Evolutionary conservation across 2,797 vertebrate genomes (phyloP).

Genomic region (Acanthurus lineatus): DNA sequence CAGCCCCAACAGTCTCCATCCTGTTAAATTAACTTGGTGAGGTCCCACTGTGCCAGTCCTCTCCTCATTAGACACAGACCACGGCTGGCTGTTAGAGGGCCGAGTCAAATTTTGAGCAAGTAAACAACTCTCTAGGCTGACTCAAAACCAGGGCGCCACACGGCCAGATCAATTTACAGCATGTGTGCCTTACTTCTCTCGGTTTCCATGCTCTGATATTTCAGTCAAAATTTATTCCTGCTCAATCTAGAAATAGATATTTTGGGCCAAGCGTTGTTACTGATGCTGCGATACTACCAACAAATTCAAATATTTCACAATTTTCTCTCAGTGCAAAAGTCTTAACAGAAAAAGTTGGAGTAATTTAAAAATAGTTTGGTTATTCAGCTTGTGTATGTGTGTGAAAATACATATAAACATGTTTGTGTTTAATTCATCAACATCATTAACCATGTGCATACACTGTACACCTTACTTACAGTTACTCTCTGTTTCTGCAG

Average conservation of each 20-base stretch:
- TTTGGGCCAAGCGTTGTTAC: background rate
- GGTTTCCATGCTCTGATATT: background rate
- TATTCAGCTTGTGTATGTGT: background rate
- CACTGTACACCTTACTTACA: background rate
- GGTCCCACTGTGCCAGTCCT: slow-evolving; percentile 61
- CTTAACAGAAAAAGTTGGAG: background rate
- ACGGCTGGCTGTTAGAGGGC: slow-evolving; percentile 55
- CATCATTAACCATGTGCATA: slow-evolving; percentile 15
- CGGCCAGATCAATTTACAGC: slow-evolving; percentile 42
- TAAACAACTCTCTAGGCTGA: slow-evolving; percentile 66
- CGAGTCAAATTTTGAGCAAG: slow-evolving; percentile 63
- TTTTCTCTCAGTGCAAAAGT: background rate
- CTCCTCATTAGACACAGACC: slow-evolving; percentile 73
- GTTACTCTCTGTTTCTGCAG: slow-evolving; percentile 12
- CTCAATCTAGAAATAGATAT: background rate
- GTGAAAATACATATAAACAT: background rate
- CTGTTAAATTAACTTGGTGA: slow-evolving; percentile 67
- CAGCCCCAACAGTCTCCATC: slow-evolving; percentile 57
- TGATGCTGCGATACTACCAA: background rate
- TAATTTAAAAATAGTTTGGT: background rate
- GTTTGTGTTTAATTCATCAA: slow-evolving; percentile 27
- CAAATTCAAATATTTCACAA: background rate
- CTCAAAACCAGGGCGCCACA: slow-evolving; percentile 35
- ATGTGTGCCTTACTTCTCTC: slow-evolving; percentile 19
- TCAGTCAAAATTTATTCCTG: background rate